Evolutionary conservation across 2,797 vertebrate genomes (phyloP).

Genomic region (Phrynocephalus forsythii): DNA sequence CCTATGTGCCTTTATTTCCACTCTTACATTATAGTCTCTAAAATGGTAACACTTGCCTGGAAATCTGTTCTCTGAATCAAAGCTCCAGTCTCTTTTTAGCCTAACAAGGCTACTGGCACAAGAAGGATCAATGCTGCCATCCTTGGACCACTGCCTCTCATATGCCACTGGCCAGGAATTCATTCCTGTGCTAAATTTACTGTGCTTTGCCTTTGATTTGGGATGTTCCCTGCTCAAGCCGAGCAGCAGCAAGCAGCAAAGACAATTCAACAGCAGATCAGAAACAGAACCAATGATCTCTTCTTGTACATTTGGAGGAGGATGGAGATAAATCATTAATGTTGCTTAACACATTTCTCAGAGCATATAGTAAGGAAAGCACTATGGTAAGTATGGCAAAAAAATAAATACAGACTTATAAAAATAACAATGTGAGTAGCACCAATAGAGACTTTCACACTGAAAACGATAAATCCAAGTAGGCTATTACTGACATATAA

Average conservation of each 20-base stretch:
- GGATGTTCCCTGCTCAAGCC: neutral
- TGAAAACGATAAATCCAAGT: no score
- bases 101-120: neutral
- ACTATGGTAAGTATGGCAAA: no score
- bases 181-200: constrained; percentile 5
- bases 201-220: constrained; percentile 4
- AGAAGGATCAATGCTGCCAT: neutral
- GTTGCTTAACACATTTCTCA: neutral
- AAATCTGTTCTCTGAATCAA: constrained; percentile 5
- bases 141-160: neutral
- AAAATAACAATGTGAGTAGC: no score
- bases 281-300: neutral
- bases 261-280: neutral
- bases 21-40: neutral
- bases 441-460: no score
- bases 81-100: neutral
- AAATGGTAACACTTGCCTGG: neutral
- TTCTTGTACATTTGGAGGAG: neutral
- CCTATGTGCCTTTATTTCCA: neutral
- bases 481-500: no score
- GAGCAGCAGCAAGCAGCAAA: neutral
- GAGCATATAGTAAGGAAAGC: no score
- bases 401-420: no score
- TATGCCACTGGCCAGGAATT: neutral
- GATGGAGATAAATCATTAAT: neutral